Evolutionary conservation across 2,113 vertebrate species (phyloP).

Genomic region (Lagopus leucura): DNA sequence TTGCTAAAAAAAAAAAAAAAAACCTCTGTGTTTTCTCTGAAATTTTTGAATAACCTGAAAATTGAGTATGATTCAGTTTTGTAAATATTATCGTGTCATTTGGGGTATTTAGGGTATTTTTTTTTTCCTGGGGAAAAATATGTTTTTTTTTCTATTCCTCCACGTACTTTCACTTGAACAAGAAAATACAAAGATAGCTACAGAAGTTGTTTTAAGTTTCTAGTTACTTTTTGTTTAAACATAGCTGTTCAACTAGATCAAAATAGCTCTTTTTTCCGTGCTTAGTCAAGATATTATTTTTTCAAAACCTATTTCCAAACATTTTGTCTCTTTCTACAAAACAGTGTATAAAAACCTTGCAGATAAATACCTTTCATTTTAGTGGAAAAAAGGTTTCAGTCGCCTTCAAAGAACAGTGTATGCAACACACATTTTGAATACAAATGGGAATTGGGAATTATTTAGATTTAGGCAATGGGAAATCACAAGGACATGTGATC

Average conservation of each 20-base stretch:
- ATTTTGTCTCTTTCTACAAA: background rate
- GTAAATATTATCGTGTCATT: background rate
- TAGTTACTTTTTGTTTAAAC: background rate
- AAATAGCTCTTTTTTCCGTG: background rate
- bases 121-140: background rate
- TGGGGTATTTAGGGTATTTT: background rate
- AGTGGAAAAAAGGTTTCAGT: background rate
- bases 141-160: background rate
- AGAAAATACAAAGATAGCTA: background rate
- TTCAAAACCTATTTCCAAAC: background rate
- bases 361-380: background rate
- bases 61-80: background rate
- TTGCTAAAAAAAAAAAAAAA: background rate
- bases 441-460: background rate
- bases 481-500: background rate
- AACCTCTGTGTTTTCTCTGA: background rate
- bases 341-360: background rate
- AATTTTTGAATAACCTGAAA: background rate
- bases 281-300: background rate
- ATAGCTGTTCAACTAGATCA: background rate
- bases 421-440: background rate
- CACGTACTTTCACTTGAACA: background rate
- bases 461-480: background rate
- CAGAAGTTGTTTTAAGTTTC: background rate
- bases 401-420: background rate